Evolutionary conservation across 2,113 vertebrate genomes (phyloP), one percentile per base, ranked within the genome.

Genomic region (Rhynchomys soricoides): DNA sequence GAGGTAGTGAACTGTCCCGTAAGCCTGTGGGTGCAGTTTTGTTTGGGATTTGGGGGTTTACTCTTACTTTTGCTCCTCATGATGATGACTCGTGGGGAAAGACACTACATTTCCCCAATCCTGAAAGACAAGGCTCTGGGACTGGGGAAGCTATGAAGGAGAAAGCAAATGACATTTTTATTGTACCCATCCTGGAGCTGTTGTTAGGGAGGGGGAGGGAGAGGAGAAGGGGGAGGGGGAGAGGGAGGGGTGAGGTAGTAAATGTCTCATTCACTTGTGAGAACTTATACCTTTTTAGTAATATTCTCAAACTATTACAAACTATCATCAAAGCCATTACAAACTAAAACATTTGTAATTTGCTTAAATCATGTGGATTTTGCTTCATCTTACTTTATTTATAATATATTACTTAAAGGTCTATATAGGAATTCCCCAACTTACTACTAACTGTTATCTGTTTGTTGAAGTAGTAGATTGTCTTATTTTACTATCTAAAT

Each of bases 401-500:
- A 75, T 70, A 43, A 29, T 37, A 34, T 89, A 19, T 75, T 75
- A 59, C 10, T 31, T 31, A 24, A 24, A 12, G 22, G 15, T 40
- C 55, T 59, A 43, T 52, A 78, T 43, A 52, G 59, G 19, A 7
- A 59, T 81, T 43, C 9, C 8, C 19, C 85, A 43, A 34, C 24
- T 21, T 86, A 34, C 64, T 93, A 71, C 40, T 70, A 93, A 59
- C 21, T 13, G 4, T 64, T 92, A 83, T 86, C 43, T 96, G 43
- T 50, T 93, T 86, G 43, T 19, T 87, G 7, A 45, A 90, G 62
- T 90, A 88, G 50, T 34, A 55, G 19, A 29, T 95, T 91, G 12
- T 86, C 95, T 78, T 73, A 45, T 79, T 89, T 96, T 96, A 13
- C 29, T 74, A 64, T 62, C 34, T 79, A 86, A 45, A 21, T 82